A percentile compares a stretch with the other conserved stretches of the same genome.
phyloP scores from a whole-genome alignment of 2,888 invertebrate species.

The Leptogaster cylindrica region DNA sequence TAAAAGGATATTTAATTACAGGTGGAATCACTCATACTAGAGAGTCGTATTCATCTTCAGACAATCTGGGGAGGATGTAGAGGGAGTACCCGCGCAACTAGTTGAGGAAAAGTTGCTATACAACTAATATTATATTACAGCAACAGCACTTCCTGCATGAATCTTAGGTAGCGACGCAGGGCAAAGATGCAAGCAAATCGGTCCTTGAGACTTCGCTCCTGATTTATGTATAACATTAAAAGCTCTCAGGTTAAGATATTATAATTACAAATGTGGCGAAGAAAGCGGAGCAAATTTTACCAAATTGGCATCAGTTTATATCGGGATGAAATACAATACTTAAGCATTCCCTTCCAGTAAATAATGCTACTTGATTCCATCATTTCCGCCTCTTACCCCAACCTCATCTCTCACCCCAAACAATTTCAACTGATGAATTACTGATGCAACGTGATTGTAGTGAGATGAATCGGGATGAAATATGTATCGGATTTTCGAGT shows the following conservation, averaged over 20 bases:
- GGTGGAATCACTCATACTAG: slow-evolving; percentile 32
- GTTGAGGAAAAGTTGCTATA: neutral
- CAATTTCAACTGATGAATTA: neutral
- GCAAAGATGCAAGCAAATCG: slow-evolving; percentile 24
- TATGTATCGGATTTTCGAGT: neutral
- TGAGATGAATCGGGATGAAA: neutral
- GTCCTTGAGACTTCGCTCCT: slow-evolving; percentile 16
- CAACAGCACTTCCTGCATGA: neutral
- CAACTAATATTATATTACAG: neutral
- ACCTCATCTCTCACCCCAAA: neutral
- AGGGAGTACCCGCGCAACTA: slow-evolving; percentile 8
- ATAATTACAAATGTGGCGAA: slow-evolving; percentile 34
- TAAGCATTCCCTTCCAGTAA: neutral
- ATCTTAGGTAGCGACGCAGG: slow-evolving; percentile 11
- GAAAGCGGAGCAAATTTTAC: slow-evolving; percentile 17
- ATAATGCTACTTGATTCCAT: slow-evolving; percentile 1
- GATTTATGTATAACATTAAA: slow-evolving; percentile 37
- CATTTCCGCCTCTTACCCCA: neutral
- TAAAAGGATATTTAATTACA: slow-evolving; percentile 40
- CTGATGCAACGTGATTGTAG: neutral
- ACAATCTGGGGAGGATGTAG: neutral
- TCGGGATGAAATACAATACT: slow-evolving; percentile 25
- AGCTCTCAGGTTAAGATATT: slow-evolving; percentile 39
- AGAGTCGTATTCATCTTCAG: slow-evolving; percentile 12
- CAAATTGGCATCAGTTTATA: slow-evolving; percentile 33